Percentiles rank a stretch among this genome's conserved stretches.
phyloP scores from a whole-genome alignment of 2,797 vertebrate species.

The Bradypodion pumilum region DNA sequence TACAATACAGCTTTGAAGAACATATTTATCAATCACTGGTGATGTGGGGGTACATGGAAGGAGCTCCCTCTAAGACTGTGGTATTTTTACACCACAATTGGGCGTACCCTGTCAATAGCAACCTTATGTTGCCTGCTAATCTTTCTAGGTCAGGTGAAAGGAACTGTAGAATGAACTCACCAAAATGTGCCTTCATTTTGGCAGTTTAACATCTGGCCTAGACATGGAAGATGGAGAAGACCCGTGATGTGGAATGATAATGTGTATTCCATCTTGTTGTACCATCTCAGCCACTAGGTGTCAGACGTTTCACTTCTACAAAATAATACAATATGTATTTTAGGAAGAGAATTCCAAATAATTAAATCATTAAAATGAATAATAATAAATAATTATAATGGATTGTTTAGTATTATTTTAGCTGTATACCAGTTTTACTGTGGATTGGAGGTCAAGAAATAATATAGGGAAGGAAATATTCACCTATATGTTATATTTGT shows the following conservation, averaged over 20 bases:
- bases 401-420: not conserved
- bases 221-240: too few relatives aligned
- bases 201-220: too few relatives aligned
- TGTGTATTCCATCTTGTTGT: not conserved
- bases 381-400: not conserved
- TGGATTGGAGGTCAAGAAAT: not conserved
- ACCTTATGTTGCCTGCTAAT: too few relatives aligned
- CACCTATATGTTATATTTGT: not conserved
- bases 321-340: not conserved
- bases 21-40: not conserved
- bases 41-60: too few relatives aligned
- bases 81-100: too few relatives aligned
- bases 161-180: too few relatives aligned
- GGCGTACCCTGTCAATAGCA: too few relatives aligned
- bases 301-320: not conserved
- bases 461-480: not conserved
- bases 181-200: too few relatives aligned
- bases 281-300: not conserved
- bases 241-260: not conserved
- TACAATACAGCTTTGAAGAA: not conserved
- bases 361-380: not conserved
- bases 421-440: not conserved
- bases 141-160: too few relatives aligned
- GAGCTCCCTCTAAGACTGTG: too few relatives aligned
- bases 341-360: not conserved